Evolutionary conservation across 2,797 vertebrate genomes (phyloP), one percentile per base, ranked within the genome.

Genomic region (Falco naumanni): DNA sequence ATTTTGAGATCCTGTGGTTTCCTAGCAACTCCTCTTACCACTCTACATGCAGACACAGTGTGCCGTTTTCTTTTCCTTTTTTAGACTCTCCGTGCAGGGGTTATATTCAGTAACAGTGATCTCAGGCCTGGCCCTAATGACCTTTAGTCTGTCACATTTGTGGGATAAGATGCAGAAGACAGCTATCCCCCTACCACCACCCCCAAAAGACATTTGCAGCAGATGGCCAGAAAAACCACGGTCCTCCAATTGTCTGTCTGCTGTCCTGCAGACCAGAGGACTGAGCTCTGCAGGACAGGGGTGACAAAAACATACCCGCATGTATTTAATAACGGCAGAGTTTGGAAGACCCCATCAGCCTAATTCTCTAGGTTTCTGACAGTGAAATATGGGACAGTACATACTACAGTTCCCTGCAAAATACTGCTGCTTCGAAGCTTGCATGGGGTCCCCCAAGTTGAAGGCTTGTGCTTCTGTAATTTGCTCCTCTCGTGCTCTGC

Each of bases 1-100:
- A 94, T 91, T 96, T 96, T 95, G 96, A 96, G 96, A 85, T 96
- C 94, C 96, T 96, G 84, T 78, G 79, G 96, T 97, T 82, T 96
- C 96, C 96, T 97, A 97, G 96, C 96, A 97, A 97, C 96, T 89
- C 95, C 91, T 95, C 90, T 95, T 54, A 63, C 93, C 87, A 60
- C 90, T 96, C 90, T 26, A 54, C 84, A 51, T 80, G 87, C 96
- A 96, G 96, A 96, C 96, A 96, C 69, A 10, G 47, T 85, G 96
- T 95, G 90, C 95, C 51, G 5, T 8, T 96, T 92, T 61, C 96
- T 91, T 60, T 94, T 91, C 96, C 96, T 89, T 95, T 95, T 97
- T 89, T 95, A 96, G 96, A 39, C 78, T 90, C 88, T 47, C 63
- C 6, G 15, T 69, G 61, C 96, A 93, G 84, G 84, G 95, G 84